phyloP scores from a whole-genome alignment of 2,888 invertebrate species.

The Platycnemis pennipes region DNA sequence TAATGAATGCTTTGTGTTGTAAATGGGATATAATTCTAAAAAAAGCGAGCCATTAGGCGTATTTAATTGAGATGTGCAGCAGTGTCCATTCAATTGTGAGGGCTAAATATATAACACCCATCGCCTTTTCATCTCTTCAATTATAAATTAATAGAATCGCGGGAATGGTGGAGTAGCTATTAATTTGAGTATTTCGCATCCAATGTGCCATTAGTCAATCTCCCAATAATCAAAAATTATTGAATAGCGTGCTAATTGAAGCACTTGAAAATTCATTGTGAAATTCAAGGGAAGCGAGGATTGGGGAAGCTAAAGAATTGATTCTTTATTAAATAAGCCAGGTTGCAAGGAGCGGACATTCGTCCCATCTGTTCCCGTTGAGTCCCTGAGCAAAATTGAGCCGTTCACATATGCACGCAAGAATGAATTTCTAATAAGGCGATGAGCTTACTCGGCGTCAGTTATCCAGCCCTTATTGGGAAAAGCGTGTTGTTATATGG shows the following conservation, averaged over 20 bases:
- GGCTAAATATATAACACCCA: no score
- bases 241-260: background rate
- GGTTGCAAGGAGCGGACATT: background rate
- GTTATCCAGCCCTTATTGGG: background rate
- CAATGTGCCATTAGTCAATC: no score
- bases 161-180: no score
- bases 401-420: conserved; percentile 21
- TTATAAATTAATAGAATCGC: no score
- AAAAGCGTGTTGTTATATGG: conserved; percentile 32
- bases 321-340: conserved; percentile 18
- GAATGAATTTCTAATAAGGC: conserved; percentile 19
- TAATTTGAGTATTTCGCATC: no score
- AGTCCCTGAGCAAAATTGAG: background rate
- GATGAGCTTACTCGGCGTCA: conserved; percentile 25
- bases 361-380: background rate
- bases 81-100: no score
- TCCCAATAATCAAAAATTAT: background rate
- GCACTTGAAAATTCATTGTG: background rate
- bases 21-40: no score
- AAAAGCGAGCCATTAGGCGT: no score
- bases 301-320: background rate
- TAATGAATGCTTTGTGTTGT: no score
- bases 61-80: no score
- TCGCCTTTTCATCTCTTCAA: no score
- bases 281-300: background rate